A percentile compares a stretch with the other conserved stretches of the same genome.
These are phyloP conservation scores for Trematocara caparti DNA, from an alignment of 2,797 vertebrate species.

Conservation along the genomic window DNA sequence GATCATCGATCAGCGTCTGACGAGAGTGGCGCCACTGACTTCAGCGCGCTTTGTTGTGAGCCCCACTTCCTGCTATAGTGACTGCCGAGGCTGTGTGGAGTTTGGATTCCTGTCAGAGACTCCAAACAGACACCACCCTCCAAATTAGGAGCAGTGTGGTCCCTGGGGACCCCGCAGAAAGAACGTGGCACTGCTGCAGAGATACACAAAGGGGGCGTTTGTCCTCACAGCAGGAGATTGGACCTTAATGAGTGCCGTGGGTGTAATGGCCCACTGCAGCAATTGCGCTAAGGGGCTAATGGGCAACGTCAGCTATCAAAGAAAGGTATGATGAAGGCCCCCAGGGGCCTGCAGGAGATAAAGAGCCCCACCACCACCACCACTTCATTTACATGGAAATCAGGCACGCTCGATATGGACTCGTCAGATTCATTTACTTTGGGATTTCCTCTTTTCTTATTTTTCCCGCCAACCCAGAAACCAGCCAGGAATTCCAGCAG, in stretches of 20 bases:
- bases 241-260: conserved; percentile 71
- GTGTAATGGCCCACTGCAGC: conserved; percentile 61
- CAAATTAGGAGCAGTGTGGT: conserved; percentile 64
- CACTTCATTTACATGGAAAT: conserved; percentile 80
- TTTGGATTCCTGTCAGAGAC: conserved; percentile 59
- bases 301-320: conserved; percentile 74
- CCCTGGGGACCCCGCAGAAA: conserved; percentile 58
- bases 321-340: conserved; percentile 67
- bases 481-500: conserved; percentile 55
- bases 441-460: conserved; percentile 57
- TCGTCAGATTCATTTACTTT: conserved; percentile 80
- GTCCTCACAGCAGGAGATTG: conserved; percentile 69
- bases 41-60: conserved; percentile 44
- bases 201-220: conserved; percentile 73
- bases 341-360: conserved; percentile 51
- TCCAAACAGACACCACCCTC: conserved; percentile 63
- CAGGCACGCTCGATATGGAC: conserved; percentile 74
- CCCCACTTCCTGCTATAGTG: conserved; percentile 35
- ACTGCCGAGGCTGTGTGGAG: conserved; percentile 29
- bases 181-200: conserved; percentile 54
- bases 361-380: conserved; percentile 38
- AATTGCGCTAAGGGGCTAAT: conserved; percentile 65
- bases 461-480: conserved; percentile 42
- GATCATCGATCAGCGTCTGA: conserved; percentile 43
- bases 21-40: conserved; percentile 51